These are phyloP conservation scores for Dynastes grantii DNA, from an alignment of 2,888 invertebrate genomes.

Conservation along the genomic window DNA sequence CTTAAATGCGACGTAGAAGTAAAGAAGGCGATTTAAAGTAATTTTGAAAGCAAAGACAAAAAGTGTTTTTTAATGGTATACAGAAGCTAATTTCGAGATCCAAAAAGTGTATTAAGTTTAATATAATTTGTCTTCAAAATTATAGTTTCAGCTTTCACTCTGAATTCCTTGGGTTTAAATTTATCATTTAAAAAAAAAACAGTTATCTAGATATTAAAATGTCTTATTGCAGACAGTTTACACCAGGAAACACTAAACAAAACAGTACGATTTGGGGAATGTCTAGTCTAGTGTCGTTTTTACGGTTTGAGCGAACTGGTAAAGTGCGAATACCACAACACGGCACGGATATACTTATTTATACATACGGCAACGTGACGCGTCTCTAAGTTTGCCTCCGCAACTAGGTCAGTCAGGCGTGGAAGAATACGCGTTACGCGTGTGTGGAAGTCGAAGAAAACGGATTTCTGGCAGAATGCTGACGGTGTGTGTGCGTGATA, in stretches of 20 bases:
- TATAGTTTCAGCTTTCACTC: not conserved
- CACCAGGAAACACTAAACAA: too few species aligned
- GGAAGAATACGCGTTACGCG: not conserved
- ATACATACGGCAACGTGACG: not conserved
- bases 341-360: slow-evolving; percentile 1
- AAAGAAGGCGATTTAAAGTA: too few species aligned
- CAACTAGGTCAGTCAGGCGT: slow-evolving; percentile 13
- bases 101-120: not conserved
- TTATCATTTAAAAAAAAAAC: too few species aligned
- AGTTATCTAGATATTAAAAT: too few species aligned
- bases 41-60: too few species aligned
- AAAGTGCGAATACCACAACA: slow-evolving; percentile 20
- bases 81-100: too few species aligned
- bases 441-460: too few species aligned
- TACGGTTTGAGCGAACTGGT: slow-evolving; percentile 18
- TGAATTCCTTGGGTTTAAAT: too few species aligned
- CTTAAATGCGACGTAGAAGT: too few species aligned
- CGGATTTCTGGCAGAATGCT: not conserved
- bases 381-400: not conserved
- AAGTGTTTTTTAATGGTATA: too few species aligned
- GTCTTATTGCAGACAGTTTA: too few species aligned
- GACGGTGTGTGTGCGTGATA: not conserved
- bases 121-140: not conserved
- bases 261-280: too few species aligned
- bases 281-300: not conserved